Percentiles rank a stretch among this genome's conserved stretches.
These are phyloP conservation scores for Eumacrocentrus americanus DNA, from an alignment of 2,888 invertebrate species.

Conservation along the genomic window DNA sequence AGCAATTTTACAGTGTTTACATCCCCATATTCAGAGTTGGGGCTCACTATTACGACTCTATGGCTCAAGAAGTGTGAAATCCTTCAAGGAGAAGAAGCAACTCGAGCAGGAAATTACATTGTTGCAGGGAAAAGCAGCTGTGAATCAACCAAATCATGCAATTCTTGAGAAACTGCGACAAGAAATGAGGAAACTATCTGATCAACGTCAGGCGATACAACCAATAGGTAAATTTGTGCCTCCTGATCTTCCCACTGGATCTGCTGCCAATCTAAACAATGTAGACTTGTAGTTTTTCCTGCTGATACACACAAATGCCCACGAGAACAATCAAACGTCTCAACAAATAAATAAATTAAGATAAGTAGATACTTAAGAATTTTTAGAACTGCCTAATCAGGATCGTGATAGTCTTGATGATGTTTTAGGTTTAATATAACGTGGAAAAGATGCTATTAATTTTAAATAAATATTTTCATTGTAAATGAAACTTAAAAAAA, in stretches of 20 bases:
- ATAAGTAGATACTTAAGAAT: no score
- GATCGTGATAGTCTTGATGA: no score
- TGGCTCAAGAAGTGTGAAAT: constrained; percentile 88
- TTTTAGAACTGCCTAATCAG: no score
- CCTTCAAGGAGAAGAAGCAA: constrained; percentile 89
- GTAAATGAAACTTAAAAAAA: no score
- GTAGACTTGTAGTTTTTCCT: constrained; percentile 75
- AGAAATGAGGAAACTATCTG: constrained; percentile 81
- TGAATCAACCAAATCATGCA: constrained; percentile 90
- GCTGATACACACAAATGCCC: no score
- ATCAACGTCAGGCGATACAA: constrained; percentile 65
- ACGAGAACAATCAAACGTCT: no score
- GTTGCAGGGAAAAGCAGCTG: constrained; percentile 84
- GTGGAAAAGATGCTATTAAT: no score
- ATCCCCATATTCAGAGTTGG: constrained; percentile 95
- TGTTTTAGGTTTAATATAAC: no score
- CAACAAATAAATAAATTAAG: neutral
- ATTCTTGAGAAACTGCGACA: constrained; percentile 82
- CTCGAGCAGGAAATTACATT: constrained; percentile 92
- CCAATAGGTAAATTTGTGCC: constrained; percentile 70
- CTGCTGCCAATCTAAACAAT: constrained; percentile 79
- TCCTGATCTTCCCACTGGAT: constrained; percentile 72
- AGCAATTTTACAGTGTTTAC: constrained; percentile 86
- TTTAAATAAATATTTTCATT: no score
- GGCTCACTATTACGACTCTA: constrained; percentile 92